Conservation (phyloP, 2,113 vertebrate species). For the Thinocorus orbignyianus region DNA sequence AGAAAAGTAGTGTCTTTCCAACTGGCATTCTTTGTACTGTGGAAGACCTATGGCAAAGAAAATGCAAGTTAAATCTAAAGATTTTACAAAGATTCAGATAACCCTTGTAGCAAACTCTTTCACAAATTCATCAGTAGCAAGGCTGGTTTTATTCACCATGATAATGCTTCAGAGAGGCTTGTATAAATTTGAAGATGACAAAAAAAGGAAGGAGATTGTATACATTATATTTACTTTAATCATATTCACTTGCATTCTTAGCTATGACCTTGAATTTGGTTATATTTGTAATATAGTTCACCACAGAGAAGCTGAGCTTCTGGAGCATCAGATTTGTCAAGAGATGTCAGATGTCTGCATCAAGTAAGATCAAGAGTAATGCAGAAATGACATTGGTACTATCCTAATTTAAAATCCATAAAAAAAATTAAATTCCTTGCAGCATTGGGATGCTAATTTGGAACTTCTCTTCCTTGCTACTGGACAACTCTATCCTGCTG, state of each 20-base stretch:
- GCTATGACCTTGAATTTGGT: conserved; percentile 16
- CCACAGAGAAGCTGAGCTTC: conserved; percentile 6
- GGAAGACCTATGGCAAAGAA: neutral
- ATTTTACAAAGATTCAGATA: neutral
- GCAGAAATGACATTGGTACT: conserved; percentile 11
- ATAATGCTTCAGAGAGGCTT: neutral
- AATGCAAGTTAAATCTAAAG: neutral
- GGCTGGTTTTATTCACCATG: neutral
- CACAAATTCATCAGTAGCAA: neutral
- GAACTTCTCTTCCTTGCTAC: neutral
- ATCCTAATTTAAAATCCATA: neutral
- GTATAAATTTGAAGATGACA: neutral
- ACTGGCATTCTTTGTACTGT: neutral
- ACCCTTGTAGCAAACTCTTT: neutral
- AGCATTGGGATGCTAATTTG: neutral
- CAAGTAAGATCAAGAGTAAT: conserved; percentile 14
- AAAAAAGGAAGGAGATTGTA: neutral
- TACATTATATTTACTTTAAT: neutral
- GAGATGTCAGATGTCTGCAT: conserved; percentile 3
- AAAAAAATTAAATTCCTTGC: neutral
- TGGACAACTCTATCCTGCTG: neutral
- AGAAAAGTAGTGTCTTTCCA: neutral
- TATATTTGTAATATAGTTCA: conserved; percentile 1
- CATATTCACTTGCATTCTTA: neutral
- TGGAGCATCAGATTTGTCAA: conserved; percentile 16